These are phyloP conservation scores for Acleris laterana DNA, from an alignment of 2,888 invertebrate genomes.

Conservation along the genomic window DNA sequence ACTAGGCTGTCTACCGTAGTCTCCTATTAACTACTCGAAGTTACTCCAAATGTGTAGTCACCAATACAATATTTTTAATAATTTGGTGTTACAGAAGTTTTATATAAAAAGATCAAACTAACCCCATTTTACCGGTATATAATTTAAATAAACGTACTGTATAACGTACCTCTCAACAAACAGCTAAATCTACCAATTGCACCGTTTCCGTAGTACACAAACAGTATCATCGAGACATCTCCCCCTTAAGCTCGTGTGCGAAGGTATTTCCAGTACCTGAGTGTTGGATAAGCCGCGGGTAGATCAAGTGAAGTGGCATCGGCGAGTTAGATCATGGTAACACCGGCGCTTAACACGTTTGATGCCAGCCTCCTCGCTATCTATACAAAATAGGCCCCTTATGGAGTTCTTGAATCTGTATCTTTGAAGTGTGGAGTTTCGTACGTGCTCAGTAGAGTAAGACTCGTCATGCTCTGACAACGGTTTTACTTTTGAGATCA, in stretches of 20 bases:
- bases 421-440: conserved; percentile 13
- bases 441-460: conserved; percentile 47
- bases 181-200: neutral
- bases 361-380: too few relatives aligned
- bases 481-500: conserved; percentile 52
- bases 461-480: conserved; percentile 54
- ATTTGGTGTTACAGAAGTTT: too few relatives aligned
- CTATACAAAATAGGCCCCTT: too few relatives aligned
- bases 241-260: neutral
- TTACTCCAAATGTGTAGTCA: too few relatives aligned
- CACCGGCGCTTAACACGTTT: conserved; percentile 2
- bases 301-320: conserved; percentile 6
- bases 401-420: too few relatives aligned
- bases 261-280: conserved; percentile 1
- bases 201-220: neutral
- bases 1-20: too few relatives aligned
- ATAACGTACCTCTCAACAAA: neutral
- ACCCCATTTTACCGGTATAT: neutral
- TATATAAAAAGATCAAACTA: too few relatives aligned
- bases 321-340: conserved; percentile 1
- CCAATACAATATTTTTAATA: too few relatives aligned
- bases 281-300: conserved; percentile 1
- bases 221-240: neutral
- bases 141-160: neutral
- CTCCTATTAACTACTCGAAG: too few relatives aligned